These are phyloP conservation scores for Rissa tridactyla DNA, from an alignment of 2,113 vertebrate species.

Conservation along the genomic window DNA sequence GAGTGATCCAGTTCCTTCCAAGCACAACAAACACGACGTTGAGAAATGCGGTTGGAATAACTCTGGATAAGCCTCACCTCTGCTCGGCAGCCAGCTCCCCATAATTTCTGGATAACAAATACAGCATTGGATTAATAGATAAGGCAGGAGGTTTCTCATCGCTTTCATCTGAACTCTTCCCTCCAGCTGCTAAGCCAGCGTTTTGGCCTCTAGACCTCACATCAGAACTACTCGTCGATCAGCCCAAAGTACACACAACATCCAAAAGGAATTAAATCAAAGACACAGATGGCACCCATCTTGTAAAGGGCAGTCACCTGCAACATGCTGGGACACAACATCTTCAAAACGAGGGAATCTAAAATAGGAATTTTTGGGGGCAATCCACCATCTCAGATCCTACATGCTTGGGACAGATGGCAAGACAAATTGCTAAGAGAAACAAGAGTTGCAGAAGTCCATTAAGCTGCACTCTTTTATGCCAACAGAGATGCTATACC, in stretches of 20 bases:
- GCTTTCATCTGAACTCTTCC: not conserved
- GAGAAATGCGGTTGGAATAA: conserved; percentile 37
- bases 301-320: not conserved
- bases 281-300: not conserved
- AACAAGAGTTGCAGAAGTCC: not conserved
- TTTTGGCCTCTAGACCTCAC: not conserved
- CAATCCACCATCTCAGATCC: not conserved
- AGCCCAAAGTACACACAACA: not conserved
- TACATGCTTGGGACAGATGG: not conserved
- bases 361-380: not conserved
- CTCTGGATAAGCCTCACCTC: conserved; percentile 47
- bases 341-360: not conserved
- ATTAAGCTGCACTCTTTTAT: not conserved
- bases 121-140: conserved; percentile 26
- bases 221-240: not conserved
- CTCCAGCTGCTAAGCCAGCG: not conserved
- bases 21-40: conserved; percentile 61
- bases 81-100: conserved; percentile 24
- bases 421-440: not conserved
- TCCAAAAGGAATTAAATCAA: not conserved
- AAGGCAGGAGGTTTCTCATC: not conserved
- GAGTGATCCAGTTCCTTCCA: conserved; percentile 32
- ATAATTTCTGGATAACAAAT: conserved; percentile 42
- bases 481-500: not conserved
- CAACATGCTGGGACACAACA: not conserved